Base-by-base conservation (phyloP, 2,888 invertebrate genomes). In the Caenorhabditis sulstoni region DNA sequence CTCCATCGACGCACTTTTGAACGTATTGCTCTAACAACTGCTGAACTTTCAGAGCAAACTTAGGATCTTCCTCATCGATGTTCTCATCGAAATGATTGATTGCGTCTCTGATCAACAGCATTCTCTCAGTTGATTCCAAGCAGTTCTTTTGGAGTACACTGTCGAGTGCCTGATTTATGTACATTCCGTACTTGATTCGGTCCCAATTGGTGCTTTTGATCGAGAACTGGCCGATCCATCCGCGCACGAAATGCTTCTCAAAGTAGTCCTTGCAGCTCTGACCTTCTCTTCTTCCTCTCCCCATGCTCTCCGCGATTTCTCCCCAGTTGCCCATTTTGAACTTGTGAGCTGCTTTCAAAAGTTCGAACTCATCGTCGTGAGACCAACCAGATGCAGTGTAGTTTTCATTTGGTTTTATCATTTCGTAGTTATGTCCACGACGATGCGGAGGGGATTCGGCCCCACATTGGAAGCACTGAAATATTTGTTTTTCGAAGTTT, bases 401-500 rank as follows among this genome's bases (percentile, higher is more conserved):
- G 80, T 9, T 23, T 41, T 18, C 64, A 52, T 49, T 16, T 16
- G 76, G 75, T 20, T 82, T 75, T 3, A 76, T 23, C 9, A 87
- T 47, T 53, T 83, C 74, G 66, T 87, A 87, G 49, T 82, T 85
- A 75, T 87, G 87, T 1, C 84, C 84, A 35, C 88, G 83, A 1
- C 57, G 47, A 57, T 88, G 88, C 7, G 76, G 79, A 9, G 82
- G 85, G 9, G 79, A 65, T 61, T 87, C 86, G 11, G 83, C 85
- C 14, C 88, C 88, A 52, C 85, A 70, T 70, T 80, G 82, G 62
- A 88, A 88, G 53, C 88, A 88, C 83, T 86, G 52, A 74, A 67
- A 39, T 11, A 41, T 5, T n/a, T 5, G 29, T 5, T 29, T 29
- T 29, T 29, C 29, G 29, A n/a, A n/a, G n/a, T n/a, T n/a, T 3